These are phyloP conservation scores for Cyprinodon tularosa DNA, from an alignment of 2,113 vertebrate species.

Conservation along the genomic window DNA sequence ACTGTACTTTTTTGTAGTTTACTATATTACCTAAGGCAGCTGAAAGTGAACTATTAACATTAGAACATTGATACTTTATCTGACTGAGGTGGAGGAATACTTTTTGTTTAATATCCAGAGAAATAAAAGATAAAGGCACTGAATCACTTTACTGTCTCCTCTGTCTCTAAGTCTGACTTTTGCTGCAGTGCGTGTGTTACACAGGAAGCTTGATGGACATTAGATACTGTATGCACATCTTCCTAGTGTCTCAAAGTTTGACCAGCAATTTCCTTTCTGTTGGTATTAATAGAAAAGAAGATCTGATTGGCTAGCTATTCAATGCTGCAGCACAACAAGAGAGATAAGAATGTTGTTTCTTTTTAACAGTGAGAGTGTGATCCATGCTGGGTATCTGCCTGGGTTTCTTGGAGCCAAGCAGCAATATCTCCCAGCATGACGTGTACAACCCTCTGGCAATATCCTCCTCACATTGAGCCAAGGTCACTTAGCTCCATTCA, in stretches of 20 bases:
- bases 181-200: not conserved
- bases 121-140: not conserved
- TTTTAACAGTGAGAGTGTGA: constrained; percentile 17
- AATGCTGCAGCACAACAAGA: not conserved
- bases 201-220: not conserved
- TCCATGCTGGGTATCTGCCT: constrained; percentile 51
- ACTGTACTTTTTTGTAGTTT: too few species aligned
- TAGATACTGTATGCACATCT: not conserved
- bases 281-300: not conserved
- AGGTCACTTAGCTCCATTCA: constrained; percentile 66
- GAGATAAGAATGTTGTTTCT: constrained; percentile 19
- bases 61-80: too few species aligned
- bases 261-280: not conserved
- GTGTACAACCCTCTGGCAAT: constrained; percentile 60
- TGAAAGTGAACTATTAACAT: too few species aligned
- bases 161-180: not conserved
- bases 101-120: not conserved
- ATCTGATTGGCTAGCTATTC: not conserved
- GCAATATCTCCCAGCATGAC: constrained; percentile 64
- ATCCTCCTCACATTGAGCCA: constrained; percentile 65
- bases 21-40: too few species aligned
- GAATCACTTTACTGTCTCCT: not conserved
- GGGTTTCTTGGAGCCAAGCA: constrained; percentile 57
- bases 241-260: not conserved
- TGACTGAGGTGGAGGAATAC: not conserved